phyloP scores from a whole-genome alignment of 2,113 vertebrate species.

The Tragelaphus strepsiceros region DNA sequence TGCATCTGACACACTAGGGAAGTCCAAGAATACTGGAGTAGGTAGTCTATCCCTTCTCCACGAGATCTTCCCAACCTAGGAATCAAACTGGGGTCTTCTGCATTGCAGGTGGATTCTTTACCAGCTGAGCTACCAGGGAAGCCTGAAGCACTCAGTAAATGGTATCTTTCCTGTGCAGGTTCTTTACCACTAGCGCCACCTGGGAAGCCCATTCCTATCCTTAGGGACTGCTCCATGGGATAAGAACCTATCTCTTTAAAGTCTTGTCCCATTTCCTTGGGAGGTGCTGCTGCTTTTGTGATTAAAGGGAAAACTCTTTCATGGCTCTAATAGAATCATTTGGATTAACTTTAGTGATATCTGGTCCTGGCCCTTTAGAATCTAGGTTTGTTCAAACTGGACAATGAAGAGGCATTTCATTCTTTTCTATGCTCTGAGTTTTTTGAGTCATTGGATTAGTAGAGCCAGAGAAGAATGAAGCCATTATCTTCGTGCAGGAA shows the following conservation, averaged over 20 bases:
- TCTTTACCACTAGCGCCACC: neutral
- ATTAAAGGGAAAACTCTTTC: constrained; percentile 36
- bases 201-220: neutral
- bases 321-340: neutral
- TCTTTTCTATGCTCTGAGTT: constrained; percentile 8
- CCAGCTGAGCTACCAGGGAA: neutral
- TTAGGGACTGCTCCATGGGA: neutral
- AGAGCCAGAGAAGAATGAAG: constrained; percentile 16
- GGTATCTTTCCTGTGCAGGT: neutral
- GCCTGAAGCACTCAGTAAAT: neutral
- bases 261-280: neutral
- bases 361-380: constrained; percentile 3
- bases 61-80: neutral
- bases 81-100: neutral
- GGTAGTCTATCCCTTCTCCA: neutral
- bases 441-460: constrained; percentile 46
- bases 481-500: constrained; percentile 23
- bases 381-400: constrained; percentile 19
- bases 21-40: neutral
- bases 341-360: constrained; percentile 41
- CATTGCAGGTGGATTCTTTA: neutral
- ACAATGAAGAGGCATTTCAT: constrained; percentile 38
- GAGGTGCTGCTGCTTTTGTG: neutral
- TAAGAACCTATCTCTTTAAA: constrained; percentile 8
- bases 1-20: neutral